Evolutionary conservation across 2,888 invertebrate species (phyloP).

Genomic region (Eugnorisma glareosa): DNA sequence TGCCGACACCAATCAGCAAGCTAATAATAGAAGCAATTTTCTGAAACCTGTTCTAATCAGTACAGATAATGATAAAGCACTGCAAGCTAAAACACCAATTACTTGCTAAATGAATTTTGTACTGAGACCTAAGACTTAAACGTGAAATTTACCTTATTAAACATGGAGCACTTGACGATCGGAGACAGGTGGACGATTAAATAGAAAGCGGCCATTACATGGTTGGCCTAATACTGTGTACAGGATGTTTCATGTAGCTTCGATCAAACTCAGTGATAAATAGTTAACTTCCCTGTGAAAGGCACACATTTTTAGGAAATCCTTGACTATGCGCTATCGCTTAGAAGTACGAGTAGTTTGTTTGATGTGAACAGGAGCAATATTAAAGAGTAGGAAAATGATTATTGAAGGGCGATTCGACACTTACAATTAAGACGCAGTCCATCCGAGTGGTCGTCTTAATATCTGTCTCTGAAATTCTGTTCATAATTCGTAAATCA

Average conservation of each 20-base stretch:
- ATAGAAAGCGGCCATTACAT: constrained; percentile 60
- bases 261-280: constrained; percentile 40
- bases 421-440: not conserved
- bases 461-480: not conserved
- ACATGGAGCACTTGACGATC: constrained; percentile 35
- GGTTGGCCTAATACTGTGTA: constrained; percentile 50
- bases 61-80: constrained; percentile 22
- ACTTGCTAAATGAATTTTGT: constrained; percentile 47
- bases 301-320: constrained; percentile 5
- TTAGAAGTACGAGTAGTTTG: not conserved
- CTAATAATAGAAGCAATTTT: constrained; percentile 28
- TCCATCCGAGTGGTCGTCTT: not conserved
- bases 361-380: not conserved
- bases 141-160: constrained; percentile 53
- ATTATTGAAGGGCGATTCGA: not conserved
- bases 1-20: constrained; percentile 3
- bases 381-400: not conserved
- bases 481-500: not conserved
- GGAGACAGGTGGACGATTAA: constrained; percentile 61
- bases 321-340: not conserved
- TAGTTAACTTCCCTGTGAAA: constrained; percentile 29
- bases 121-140: constrained; percentile 17
- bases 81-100: constrained; percentile 36
- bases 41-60: constrained; percentile 28
- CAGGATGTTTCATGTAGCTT: constrained; percentile 46